Conservation (phyloP, 2,888 invertebrate genomes). For the Sepiola atlantica region DNA sequence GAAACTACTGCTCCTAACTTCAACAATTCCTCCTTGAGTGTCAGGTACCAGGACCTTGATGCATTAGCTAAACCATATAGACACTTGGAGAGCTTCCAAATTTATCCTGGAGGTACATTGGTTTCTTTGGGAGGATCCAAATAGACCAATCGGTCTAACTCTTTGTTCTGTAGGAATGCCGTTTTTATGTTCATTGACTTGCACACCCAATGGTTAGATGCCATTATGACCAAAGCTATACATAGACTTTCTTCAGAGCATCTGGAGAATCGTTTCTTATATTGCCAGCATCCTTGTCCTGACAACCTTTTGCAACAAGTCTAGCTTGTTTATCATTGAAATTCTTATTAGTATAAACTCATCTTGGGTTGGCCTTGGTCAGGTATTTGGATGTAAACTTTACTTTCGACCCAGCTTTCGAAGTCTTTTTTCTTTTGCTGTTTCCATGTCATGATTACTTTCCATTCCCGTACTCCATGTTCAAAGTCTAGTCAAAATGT, state of each 20-base stretch:
- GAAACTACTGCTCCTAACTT: neutral
- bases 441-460: too few relatives aligned
- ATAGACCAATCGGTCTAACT: neutral
- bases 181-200: too few relatives aligned
- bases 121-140: neutral
- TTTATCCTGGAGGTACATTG: too few relatives aligned
- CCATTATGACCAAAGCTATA: too few relatives aligned
- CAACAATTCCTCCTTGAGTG: neutral
- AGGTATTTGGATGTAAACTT: too few relatives aligned
- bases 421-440: neutral
- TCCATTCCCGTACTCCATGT: too few relatives aligned
- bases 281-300: neutral
- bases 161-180: neutral
- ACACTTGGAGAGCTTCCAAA: constrained; percentile 1
- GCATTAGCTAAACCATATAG: neutral
- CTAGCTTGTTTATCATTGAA: too few relatives aligned
- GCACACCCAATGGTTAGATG: too few relatives aligned
- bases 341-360: too few relatives aligned
- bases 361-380: too few relatives aligned
- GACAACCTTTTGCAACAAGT: neutral
- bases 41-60: neutral
- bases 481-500: too few relatives aligned
- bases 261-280: neutral
- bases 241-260: too few relatives aligned
- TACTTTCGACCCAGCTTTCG: neutral